Percentiles rank a stretch among this genome's conserved stretches.
These are phyloP conservation scores for Drosophila melanica DNA, from an alignment of 1,140 invertebrate genomes.

Conservation along the genomic window DNA sequence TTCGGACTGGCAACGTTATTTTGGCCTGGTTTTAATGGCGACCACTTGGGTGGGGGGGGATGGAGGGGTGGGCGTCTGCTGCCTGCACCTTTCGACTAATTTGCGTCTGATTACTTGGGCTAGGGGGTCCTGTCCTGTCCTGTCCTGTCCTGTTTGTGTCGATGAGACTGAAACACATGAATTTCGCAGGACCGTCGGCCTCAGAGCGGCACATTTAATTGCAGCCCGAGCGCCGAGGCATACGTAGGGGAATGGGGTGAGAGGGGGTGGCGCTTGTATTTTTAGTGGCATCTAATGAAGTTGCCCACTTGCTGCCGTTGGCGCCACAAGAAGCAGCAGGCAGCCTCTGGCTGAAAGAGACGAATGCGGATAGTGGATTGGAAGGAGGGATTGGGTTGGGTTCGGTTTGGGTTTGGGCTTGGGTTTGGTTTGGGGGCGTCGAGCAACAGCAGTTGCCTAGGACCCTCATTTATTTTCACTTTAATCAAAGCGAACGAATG, in stretches of 20 bases:
- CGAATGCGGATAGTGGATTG: conserved; percentile 25
- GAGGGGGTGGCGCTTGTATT: conserved; percentile 30
- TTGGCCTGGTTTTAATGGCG: not conserved
- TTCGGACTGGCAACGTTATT: not conserved
- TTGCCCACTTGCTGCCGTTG: conserved; percentile 49
- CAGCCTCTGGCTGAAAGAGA: conserved; percentile 49
- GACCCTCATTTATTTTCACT: conserved; percentile 82
- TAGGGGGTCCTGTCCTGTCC: not conserved
- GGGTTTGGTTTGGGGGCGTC: conserved; percentile 16
- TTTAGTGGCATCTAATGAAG: conserved; percentile 74
- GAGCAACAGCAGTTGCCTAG: conserved; percentile 69
- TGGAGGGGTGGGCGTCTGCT: not conserved
- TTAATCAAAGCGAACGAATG: conserved; percentile 80
- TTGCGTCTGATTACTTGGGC: conserved; percentile 56
- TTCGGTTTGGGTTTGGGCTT: not conserved
- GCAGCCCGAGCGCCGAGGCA: conserved; percentile 33
- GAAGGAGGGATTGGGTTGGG: not conserved
- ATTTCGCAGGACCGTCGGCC: conserved; percentile 33
- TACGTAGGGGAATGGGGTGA: not conserved
- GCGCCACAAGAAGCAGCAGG: conserved; percentile 10
- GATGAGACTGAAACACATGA: conserved; percentile 42
- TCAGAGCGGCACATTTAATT: conserved; percentile 64
- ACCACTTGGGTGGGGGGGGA: not conserved
- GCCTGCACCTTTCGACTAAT: conserved; percentile 67
- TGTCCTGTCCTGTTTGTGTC: not conserved